Percentiles rank a stretch among this genome's conserved stretches.
phyloP scores from a whole-genome alignment of 2,113 vertebrate species.

The Epinephelus fuscoguttatus region DNA sequence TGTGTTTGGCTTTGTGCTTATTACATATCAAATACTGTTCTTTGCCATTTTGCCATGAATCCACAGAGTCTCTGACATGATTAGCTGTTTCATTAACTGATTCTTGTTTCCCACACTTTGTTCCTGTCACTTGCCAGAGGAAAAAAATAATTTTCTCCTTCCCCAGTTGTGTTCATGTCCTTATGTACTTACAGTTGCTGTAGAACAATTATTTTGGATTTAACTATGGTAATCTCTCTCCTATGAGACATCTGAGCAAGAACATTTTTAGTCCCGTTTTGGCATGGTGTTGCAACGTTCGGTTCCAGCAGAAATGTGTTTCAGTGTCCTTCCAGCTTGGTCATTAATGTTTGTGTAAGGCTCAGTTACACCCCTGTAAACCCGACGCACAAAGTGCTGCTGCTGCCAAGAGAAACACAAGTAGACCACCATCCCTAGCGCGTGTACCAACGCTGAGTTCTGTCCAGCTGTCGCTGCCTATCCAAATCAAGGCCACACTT shows the following conservation, averaged over 20 bases:
- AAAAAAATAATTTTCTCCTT: constrained; percentile 25
- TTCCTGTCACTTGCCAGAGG: constrained; percentile 1
- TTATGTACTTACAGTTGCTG: constrained; percentile 27
- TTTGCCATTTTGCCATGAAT: background rate
- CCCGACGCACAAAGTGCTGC: constrained; percentile 27
- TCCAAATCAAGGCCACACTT: constrained; percentile 69
- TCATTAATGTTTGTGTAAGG: constrained; percentile 55
- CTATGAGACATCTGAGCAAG: constrained; percentile 57
- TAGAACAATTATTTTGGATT: constrained; percentile 55
- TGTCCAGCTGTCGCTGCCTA: constrained; percentile 63
- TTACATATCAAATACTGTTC: constrained; percentile 6
- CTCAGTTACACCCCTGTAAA: constrained; percentile 47
- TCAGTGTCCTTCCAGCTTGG: constrained; percentile 49
- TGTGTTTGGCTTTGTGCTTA: background rate
- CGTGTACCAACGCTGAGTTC: constrained; percentile 53
- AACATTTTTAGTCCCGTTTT: constrained; percentile 38
- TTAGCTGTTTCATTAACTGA: constrained; percentile 31
- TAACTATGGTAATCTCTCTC: constrained; percentile 51
- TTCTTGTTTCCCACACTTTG: constrained; percentile 12
- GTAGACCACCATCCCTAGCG: constrained; percentile 44
- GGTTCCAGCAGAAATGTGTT: constrained; percentile 52
- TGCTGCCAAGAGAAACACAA: constrained; percentile 59
- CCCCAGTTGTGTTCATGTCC: constrained; percentile 33
- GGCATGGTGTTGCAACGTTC: constrained; percentile 21
- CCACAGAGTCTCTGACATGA: constrained; percentile 12